Evolutionary conservation across 2,113 vertebrate genomes (phyloP), one percentile per base, ranked within the genome.

Genomic region (Phalacrocorax brasilianus): DNA sequence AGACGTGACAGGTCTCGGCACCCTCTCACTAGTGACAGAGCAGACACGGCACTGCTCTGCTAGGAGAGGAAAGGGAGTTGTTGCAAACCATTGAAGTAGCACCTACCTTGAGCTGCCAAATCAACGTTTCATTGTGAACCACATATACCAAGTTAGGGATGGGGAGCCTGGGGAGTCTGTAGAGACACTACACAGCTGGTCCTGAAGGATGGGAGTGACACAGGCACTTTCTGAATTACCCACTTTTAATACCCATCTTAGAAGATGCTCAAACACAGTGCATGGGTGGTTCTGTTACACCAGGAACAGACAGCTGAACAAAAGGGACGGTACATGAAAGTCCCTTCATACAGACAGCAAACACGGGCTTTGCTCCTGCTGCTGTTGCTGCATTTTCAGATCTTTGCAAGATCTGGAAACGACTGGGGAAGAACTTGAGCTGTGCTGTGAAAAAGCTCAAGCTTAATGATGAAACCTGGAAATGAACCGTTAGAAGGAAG

Each of bases 381-480:
- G 63, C 74, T 55, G 19, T 15, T 38, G 18, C 70, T 59, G 56
- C 67, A 45, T 56, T 79, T 73, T 88, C 78, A 94, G 78, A 84
- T 88, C 86, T 91, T 71, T 58, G 79, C 68, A 85, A 81, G 68
- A 53, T 78, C 63, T 55, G 80, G 76, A 75, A 94, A 61, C 5
- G 15, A 49, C 40, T 5, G 14, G 74, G 19, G 33, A 55, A 63
- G 76, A 85, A 49, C 70, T 81, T 1, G 2, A 77, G 21, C 71
- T 61, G 73, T 73, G 83, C 80, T 68, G 33, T 75, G 68, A 61
- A 67, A 92, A 59, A 92, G 30, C 80, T 85, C 61, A 58, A 66
- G 71, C 63, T 92, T 84, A 89, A 35, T 58, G 32, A 53, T 93
- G 70, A 79, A 89, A 82, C 61, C 38, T 77, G 68, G 50, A 88